Evolutionary conservation across 2,888 invertebrate genomes (phyloP), one percentile per base, ranked within the genome.

Genomic region (Loripinus fragilis): DNA sequence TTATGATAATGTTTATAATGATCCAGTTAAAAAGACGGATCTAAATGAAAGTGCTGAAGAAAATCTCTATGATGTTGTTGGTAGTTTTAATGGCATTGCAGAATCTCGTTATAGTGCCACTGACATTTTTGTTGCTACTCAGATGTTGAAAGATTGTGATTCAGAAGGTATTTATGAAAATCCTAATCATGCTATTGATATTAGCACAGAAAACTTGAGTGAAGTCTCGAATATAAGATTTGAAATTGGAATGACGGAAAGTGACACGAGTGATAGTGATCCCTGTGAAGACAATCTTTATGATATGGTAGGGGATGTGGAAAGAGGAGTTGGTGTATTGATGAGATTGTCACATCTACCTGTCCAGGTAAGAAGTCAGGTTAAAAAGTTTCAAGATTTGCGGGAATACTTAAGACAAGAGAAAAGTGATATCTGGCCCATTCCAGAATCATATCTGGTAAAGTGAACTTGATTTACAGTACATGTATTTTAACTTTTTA

Each of bases 21-120:
- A n/a, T n/a, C n/a, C n/a, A n/a, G n/a, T n/a, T n/a, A n/a, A n/a
- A n/a, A n/a, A n/a, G n/a, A n/a, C n/a, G n/a, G n/a, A n/a, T n/a
- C n/a, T n/a, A n/a, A 20, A 33, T 60, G 60, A 60, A 5, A n/a
- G n/a, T 25, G 25, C 25, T 60, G 33, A 33, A 33, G 60, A 60
- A 17, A 12, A 17, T 33, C 60, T 60, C 1, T 60, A 60, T 60
- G 60, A 60, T 60, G 60, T 60, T 30, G 60, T 60, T 33, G 60
- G 33, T 17, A 60, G 33, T 28, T 60, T 60, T 33, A 20, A 17
- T 10, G 33, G 3, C 5, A 20, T 28, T 60, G 10, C 60, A 33
- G 12, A 60, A 12, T 28, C 25, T 33, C 30, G 60, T 20, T 60
- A 10, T 20, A 60, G 60, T 33, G 60, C 17, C 17, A 60, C 60